Conservation (phyloP, 2,888 invertebrate genomes). For the Heteromyza rotundicornis region DNA sequence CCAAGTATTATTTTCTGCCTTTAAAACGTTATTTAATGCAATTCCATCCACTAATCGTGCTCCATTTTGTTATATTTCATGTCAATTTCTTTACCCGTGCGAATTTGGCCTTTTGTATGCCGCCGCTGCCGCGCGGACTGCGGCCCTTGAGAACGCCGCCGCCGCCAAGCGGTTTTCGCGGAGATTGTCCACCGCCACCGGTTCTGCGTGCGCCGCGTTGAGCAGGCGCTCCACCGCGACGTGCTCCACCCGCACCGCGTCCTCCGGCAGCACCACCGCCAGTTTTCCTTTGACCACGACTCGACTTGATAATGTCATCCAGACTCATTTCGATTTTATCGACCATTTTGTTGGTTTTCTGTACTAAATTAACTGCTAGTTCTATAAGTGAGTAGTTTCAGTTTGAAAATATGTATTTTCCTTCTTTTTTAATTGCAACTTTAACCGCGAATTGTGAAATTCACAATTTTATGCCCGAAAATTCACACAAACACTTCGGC, state of each 20-base stretch:
- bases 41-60: conserved; percentile 13
- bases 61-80: conserved; percentile 14
- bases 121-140: conserved; percentile 68
- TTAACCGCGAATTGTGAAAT: not conserved
- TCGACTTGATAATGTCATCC: conserved; percentile 94
- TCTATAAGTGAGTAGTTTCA: too few species aligned
- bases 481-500: too few species aligned
- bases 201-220: conserved; percentile 66
- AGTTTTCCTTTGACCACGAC: conserved; percentile 67
- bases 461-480: too few species aligned
- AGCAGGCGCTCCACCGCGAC: conserved; percentile 62
- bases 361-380: conserved; percentile 4
- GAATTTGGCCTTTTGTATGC: conserved; percentile 66
- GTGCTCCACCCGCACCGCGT: conserved; percentile 63
- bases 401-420: not conserved
- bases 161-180: conserved; percentile 53
- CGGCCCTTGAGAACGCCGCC: conserved; percentile 74
- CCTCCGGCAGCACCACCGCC: conserved; percentile 67
- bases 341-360: conserved; percentile 71
- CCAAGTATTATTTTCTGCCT: not conserved
- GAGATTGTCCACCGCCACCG: conserved; percentile 62
- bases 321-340: conserved; percentile 97
- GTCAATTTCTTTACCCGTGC: conserved; percentile 60
- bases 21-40: not conserved
- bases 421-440: not conserved